Percentiles rank a stretch among this genome's conserved stretches.
These are phyloP conservation scores for Aphaenogaster rudis DNA, from an alignment of 1,140 invertebrate species.

Conservation along the genomic window DNA sequence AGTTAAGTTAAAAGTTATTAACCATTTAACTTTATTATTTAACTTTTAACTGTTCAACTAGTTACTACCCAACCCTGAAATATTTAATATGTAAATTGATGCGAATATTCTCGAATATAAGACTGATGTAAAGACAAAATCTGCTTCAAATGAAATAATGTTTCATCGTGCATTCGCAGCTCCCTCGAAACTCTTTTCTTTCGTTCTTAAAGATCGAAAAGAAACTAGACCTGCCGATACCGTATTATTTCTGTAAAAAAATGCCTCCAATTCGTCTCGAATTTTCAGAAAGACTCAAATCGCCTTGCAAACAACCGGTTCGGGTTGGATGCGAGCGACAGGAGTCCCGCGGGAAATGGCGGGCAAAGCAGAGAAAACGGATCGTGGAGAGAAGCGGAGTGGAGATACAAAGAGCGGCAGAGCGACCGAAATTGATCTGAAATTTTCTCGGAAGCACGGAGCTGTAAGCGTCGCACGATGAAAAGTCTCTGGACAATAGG, in stretches of 20 bases:
- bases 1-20: no score
- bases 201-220: neutral
- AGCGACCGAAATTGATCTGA: constrained; percentile 45
- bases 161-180: neutral
- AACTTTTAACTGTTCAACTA: no score
- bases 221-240: neutral
- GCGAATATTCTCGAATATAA: no score
- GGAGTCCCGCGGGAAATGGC: neutral
- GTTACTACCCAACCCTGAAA: no score
- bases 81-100: no score
- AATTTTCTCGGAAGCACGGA: constrained; percentile 76
- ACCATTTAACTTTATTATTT: no score
- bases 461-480: constrained; percentile 67
- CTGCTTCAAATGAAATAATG: neutral
- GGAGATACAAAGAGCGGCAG: constrained; percentile 36
- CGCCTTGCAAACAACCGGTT: neutral
- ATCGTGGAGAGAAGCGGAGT: neutral
- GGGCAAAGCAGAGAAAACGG: constrained; percentile 16
- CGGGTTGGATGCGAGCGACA: neutral
- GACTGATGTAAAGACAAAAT: no score
- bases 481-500: constrained; percentile 82
- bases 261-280: neutral
- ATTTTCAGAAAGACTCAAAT: neutral
- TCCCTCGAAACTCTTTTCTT: neutral
- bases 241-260: neutral